Evolutionary conservation across 2,888 invertebrate species (phyloP), one percentile per base, ranked within the genome.

Genomic region (Adelphocoris suturalis): DNA sequence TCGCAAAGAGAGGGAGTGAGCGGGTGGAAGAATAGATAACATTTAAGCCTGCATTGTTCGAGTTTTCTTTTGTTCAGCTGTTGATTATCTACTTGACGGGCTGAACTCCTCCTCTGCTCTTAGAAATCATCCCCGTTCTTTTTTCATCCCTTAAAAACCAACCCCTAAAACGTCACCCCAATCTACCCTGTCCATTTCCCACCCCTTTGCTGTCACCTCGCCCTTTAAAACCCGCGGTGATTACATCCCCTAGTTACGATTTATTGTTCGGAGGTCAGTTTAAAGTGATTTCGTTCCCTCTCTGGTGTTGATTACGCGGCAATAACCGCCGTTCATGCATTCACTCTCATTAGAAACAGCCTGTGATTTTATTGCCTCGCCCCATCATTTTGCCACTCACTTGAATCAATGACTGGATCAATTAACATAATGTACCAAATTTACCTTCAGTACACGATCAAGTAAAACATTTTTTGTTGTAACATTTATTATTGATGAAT

Each of bases 11-110:
- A 78, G 78, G 75, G 23, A 48, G 47, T 48, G 86, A 88, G 80
- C n/a, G 88, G 76, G 28, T 55, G 37, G 88, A 88, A 88, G 76
- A 88, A 88, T 78, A 88, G 88, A 88, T 88, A 88, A 88, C 88
- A 88, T 88, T 88, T 88, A 80, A 80, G 78, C 88, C 52, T 23
- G 78, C 88, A 88, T 88, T 88, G 88, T 88, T 76, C 88, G 55
- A 52, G 52, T 76, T 88, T 88, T 37, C 88, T 88, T 55, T 88
- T 88, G 88, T 88, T 88, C 88, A 80, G 88, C 78, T 80, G 88
- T 88, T 88, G 88, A 88, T 88, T 88, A 88, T 88, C 88, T 88
- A 88, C 88, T 88, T 88, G 88, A 88, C 88, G 88, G 46, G 23
- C 80, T 47, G 23, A 61, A 23, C 19, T 48, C 68, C 23, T 37